Evolutionary conservation across 1,140 invertebrate genomes (phyloP), one percentile per base, ranked within the genome.

Genomic region (Drosophila kikkawai): DNA sequence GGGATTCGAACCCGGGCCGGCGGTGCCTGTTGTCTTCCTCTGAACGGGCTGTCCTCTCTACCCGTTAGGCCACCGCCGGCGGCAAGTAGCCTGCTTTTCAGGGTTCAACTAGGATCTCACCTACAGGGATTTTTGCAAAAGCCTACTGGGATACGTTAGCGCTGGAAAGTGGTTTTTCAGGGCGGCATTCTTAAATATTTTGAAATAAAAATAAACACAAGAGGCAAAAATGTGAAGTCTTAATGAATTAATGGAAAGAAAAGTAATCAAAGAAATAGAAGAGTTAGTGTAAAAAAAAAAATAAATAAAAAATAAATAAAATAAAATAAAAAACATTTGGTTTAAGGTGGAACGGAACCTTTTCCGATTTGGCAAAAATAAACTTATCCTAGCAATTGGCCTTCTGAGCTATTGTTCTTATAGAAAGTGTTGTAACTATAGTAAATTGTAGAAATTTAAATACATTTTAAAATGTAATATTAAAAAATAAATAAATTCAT

Each of bases 1-100:
- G 41, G 57, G 57, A 59, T 11, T 34, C 41, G 57, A 59, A 44
- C 57, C 57, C 41, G 41, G 26, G 44, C 57, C 57, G 57, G 41
- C 9, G 1, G 15, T 9, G 26, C 9, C 15, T 45, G 2, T 2
- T 2, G 17, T 19, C 7, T 12, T 11, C 6, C 15, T 39, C 15
- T 39, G 2, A 29, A 57, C 37, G n/a, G 39, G 17, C 4, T 19
- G 12, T 7, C 7, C 7, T 34, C 11, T n/a, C 26, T 29, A 44
- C 37, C 56, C 56, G 7, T 17, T 59, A n/a, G 26, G 17, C 57
- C 41, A 17, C 37, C 57, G 11, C 41, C 57, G 41, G 57, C 17
- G 57, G 57, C 41, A 6, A 34, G 17, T 34, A 3, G 2, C 2
- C 2, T 3, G 9, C 6, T 19, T 44, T 26, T 42, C n/a, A 8